Base-by-base conservation (phyloP, 2,888 invertebrate species). In the Athalia cordata region DNA sequence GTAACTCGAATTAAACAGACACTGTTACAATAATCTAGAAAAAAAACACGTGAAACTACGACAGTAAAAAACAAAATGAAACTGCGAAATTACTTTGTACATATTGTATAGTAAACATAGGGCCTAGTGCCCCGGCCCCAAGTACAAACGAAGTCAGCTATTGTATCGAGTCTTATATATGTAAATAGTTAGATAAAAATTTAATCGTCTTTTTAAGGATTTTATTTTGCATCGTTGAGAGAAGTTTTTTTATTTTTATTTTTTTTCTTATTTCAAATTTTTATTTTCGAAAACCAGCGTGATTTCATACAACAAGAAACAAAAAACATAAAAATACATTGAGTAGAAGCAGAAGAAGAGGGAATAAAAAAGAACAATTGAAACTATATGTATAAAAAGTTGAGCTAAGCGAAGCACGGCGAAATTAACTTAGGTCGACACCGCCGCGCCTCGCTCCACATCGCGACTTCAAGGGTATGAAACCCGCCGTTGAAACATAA, bases 61-160 rank as follows among this genome's bases (percentile, higher is more conserved):
- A 67, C 15, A 52, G 15, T 5, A 49, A 67, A 50, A 67, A 11
- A 29, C 52, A 29, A n/a, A 68, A 64, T 29, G n/a, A 66, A 75
- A 62, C 75, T 75, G 75, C 75, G 75, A 62, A 15, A 75, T 72
- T 62, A 75, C 62, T 75, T 75, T 75, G 75, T 75, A 75, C 62
- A 75, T 75, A 75, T 29, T 75, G 75, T 75, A 75, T 75, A 75
- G 62, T 83, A 78, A 85, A 81, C 81, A 85, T 87, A 87, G 89
- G 89, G 89, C 86, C 86, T 85, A 85, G 88, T 85, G 88, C 87
- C 89, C 89, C 87, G 87, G 86, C 87, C 88, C 88, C 88, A 89
- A 89, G 89, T 89, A 90, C 90, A 90, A 90, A 89, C 87, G 85
- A 88, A 89, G 89, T 89, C 89, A 89, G 86, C 87, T 88, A 87